These are phyloP conservation scores for Drosophila fulvimacula DNA, from an alignment of 2,888 invertebrate species.

Conservation along the genomic window DNA sequence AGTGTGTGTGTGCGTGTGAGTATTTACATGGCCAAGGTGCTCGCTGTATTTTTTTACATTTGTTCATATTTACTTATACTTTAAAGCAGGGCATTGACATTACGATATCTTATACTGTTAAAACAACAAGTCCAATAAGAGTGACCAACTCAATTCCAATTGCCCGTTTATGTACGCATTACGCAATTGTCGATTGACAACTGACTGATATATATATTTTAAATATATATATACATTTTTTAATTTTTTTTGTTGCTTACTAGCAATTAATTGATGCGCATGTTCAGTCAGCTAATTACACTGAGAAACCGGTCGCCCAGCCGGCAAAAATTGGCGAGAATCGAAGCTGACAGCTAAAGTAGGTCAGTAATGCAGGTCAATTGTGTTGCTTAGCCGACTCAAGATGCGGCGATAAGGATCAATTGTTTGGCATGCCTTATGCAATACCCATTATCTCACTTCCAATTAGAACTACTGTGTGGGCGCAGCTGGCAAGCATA, in stretches of 20 bases:
- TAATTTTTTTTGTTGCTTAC: constrained; percentile 8
- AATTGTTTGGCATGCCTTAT: constrained; percentile 12
- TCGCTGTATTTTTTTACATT: constrained; percentile 23
- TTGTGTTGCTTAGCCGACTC: constrained; percentile 11
- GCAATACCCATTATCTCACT: background rate
- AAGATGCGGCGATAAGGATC: constrained; percentile 11
- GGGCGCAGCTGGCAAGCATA: background rate
- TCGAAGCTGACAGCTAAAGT: constrained; percentile 46
- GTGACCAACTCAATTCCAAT: background rate
- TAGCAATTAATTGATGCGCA: constrained; percentile 28
- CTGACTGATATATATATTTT: constrained; percentile 9
- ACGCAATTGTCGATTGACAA: constrained; percentile 27
- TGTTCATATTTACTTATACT: constrained; percentile 6
- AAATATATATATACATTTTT: background rate
- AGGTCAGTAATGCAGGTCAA: constrained; percentile 61
- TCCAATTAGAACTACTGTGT: constrained; percentile 14
- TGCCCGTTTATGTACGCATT: constrained; percentile 13
- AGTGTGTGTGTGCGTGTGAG: background rate
- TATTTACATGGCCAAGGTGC: constrained; percentile 13
- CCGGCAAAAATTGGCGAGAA: constrained; percentile 29
- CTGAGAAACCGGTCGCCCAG: constrained; percentile 54
- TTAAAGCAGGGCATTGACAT: constrained; percentile 41
- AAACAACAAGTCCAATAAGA: constrained; percentile 5
- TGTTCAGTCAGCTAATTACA: constrained; percentile 50
- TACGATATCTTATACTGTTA: constrained; percentile 26